phyloP scores from a whole-genome alignment of 1,140 invertebrate genomes.

The Diplogasteroides magnus region DNA sequence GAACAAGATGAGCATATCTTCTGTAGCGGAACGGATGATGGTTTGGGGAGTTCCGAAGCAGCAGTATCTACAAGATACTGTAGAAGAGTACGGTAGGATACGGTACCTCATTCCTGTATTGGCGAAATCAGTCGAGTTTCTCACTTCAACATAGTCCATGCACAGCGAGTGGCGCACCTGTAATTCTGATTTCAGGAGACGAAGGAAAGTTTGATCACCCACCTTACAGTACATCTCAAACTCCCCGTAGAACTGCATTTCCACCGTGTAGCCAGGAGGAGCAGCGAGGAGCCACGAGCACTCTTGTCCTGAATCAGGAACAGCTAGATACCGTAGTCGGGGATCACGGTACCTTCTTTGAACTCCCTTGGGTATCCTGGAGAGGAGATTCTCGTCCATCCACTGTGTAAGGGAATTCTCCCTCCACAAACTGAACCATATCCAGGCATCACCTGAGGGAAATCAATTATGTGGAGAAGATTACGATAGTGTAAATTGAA shows the following conservation, averaged over 20 bases:
- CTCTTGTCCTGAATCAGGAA: slow-evolving; percentile 33
- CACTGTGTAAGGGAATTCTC: slow-evolving; percentile 36
- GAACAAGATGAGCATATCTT: slow-evolving; percentile 54
- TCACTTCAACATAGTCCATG: slow-evolving; percentile 55
- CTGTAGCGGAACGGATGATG: slow-evolving; percentile 47
- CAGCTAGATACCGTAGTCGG: neutral
- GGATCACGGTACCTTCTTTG: slow-evolving; percentile 34
- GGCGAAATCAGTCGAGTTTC: slow-evolving; percentile 54
- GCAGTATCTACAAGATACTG: slow-evolving; percentile 42
- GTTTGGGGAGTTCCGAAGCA: slow-evolving; percentile 50
- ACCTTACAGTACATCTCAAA: slow-evolving; percentile 55
- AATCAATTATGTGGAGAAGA: neutral
- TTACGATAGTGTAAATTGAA: no score
- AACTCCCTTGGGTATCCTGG: slow-evolving; percentile 52
- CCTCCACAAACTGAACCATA: slow-evolving; percentile 53
- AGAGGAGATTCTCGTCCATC: slow-evolving; percentile 41
- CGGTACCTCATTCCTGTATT: slow-evolving; percentile 54
- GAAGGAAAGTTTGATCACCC: neutral
- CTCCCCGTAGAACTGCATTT: slow-evolving; percentile 50
- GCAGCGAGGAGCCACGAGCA: slow-evolving; percentile 52
- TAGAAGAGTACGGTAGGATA: neutral
- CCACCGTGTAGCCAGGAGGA: slow-evolving; percentile 44
- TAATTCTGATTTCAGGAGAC: slow-evolving; percentile 12
- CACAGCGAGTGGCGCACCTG: slow-evolving; percentile 46
- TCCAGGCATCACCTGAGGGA: slow-evolving; percentile 47